phyloP scores from a whole-genome alignment of 2,113 vertebrate species.

The Oncorhynchus gorbuscha region DNA sequence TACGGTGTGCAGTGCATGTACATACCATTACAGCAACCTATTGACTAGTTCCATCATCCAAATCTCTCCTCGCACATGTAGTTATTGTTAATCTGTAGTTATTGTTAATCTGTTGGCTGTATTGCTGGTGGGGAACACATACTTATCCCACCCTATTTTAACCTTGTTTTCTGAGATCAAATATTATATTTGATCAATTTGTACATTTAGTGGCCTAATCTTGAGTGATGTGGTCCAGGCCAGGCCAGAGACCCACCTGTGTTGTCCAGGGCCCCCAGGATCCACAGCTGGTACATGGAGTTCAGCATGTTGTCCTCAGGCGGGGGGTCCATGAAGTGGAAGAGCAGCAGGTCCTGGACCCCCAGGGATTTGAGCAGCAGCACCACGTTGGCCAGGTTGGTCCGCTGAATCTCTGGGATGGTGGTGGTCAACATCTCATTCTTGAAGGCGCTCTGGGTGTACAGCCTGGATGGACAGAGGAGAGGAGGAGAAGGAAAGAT shows the following conservation, averaged over 20 bases:
- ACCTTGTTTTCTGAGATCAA: too few species aligned
- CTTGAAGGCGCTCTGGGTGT: slow-evolving; percentile 96
- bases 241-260: slow-evolving; percentile 77
- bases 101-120: too few species aligned
- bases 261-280: slow-evolving; percentile 94
- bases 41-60: background rate
- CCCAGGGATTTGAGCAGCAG: slow-evolving; percentile 95
- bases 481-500: background rate
- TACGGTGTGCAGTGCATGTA: background rate
- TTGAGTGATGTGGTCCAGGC: background rate
- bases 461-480: slow-evolving; percentile 76
- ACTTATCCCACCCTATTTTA: too few species aligned
- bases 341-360: slow-evolving; percentile 95
- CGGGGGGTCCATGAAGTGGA: slow-evolving; percentile 98
- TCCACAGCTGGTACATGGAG: slow-evolving; percentile 99
- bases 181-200: too few species aligned
- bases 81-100: too few species aligned
- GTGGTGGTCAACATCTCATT: slow-evolving; percentile 96
- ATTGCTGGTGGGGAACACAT: too few species aligned
- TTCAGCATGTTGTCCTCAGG: slow-evolving; percentile 99
- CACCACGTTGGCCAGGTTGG: slow-evolving; percentile 96
- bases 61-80: background rate
- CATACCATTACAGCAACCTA: too few species aligned
- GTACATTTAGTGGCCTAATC: background rate
- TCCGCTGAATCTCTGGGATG: slow-evolving; percentile 96